Evolutionary conservation across 2,888 invertebrate species (phyloP).

Genomic region (Limulus polyphemus): DNA sequence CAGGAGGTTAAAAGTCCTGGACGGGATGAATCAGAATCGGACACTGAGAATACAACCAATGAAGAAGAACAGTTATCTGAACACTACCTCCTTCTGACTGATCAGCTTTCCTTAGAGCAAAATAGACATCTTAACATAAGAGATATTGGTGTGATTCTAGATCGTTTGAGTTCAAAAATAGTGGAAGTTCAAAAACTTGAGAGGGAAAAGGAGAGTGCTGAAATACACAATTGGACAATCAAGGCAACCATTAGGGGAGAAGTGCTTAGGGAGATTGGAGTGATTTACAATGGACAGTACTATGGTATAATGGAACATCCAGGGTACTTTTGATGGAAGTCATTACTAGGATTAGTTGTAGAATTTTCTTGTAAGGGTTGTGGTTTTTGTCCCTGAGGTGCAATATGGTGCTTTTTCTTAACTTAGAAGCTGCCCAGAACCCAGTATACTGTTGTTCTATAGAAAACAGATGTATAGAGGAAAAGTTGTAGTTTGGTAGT

Average conservation of each 20-base stretch:
- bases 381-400: too few species aligned
- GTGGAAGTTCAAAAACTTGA: constrained; percentile 83
- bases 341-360: background rate
- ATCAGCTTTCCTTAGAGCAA: constrained; percentile 82
- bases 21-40: constrained; percentile 50
- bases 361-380: background rate
- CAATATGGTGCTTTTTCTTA: too few species aligned
- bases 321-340: constrained; percentile 47
- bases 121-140: constrained; percentile 84
- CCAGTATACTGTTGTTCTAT: too few species aligned
- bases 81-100: constrained; percentile 82
- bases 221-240: constrained; percentile 93
- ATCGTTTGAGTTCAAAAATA: constrained; percentile 81
- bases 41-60: constrained; percentile 83
- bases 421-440: too few species aligned
- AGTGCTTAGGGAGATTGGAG: constrained; percentile 75
- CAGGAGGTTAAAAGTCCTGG: constrained; percentile 18
- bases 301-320: constrained; percentile 91
- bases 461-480: too few species aligned
- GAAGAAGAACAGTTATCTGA: constrained; percentile 62
- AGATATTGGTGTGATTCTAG: constrained; percentile 87
- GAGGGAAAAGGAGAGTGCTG: constrained; percentile 80
- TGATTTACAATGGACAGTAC: constrained; percentile 89
- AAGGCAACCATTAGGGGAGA: constrained; percentile 87
- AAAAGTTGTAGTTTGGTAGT: too few species aligned